Base-by-base conservation (phyloP, 2,113 vertebrate genomes). In the Gymnogyps californianus region DNA sequence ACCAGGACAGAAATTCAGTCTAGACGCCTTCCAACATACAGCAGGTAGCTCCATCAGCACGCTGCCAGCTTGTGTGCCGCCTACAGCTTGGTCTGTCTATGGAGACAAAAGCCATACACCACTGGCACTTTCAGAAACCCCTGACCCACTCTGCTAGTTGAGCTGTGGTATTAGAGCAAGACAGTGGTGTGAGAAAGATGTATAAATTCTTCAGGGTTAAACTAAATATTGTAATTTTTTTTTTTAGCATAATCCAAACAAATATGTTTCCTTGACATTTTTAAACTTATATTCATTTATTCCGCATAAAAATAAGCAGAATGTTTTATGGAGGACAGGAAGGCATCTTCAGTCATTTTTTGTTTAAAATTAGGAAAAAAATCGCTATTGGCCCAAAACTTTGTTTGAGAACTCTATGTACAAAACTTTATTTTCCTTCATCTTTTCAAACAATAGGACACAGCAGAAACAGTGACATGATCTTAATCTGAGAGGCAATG, bases 361-460 rank as follows among this genome's bases (percentile, higher is more conserved):
- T 95, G 65, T 77, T 95, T 88, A 80, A 90, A 90, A 90, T 67
- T 24, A 78, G 38, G 17, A 78, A 88, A 85, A 83, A 77, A 72
- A n/a, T 32, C 81, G 42, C 46, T 79, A 28, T 57, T 44, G 57
- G 78, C 77, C 71, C 83, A 92, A 96, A 83, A 83, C 6, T 29
- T 84, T 88, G 31, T 76, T 93, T 97, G 94, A 93, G 46, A 97
- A 74, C 25, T 85, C 74, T 79, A 46, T 2, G 6, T 82, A 83
- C 69, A 92, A 20, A 87, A 24, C 46, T 87, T 70, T 28, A 72
- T 95, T 96, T 86, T 86, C 78, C 77, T 96, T 75, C 58, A 65
- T 51, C 49, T 95, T 94, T 89, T 93, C 83, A 72, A 89, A 93
- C 65, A 85, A 74, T 67, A 90, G 55, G 72, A 85, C 32, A 57